Base-by-base conservation (phyloP, 1,140 invertebrate genomes). In the Drosophila tani region DNA sequence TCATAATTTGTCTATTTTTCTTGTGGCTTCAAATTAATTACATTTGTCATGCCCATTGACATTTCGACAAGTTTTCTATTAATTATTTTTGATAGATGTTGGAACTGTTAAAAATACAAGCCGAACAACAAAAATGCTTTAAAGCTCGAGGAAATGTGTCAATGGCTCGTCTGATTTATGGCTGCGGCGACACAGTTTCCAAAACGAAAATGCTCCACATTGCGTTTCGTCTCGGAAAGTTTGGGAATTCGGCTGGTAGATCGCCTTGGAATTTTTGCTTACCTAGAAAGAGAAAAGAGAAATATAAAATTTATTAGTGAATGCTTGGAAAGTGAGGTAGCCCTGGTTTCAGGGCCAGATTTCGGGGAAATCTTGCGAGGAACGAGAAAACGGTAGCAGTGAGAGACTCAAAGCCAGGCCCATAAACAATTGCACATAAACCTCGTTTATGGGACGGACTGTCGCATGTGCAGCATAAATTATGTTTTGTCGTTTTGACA, bases 21-120 rank as follows among this genome's bases (percentile, higher is more conserved):
- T 65, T 21, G 59, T 46, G 56, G 56, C 50, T 69, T 57, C 41
- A 79, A 91, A 90, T 90, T 90, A 90, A 90, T 90, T 91, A 91
- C 64, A 90, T 91, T 91, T 90, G 81, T 90, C 85, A 85, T 76
- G 65, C 59, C 60, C 85, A 90, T 90, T 90, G 85, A 86, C 85
- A 91, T 91, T 80, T 90, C 85, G 85, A 90, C 85, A 90, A 90
- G 68, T 91, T 85, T 86, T 91, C 85, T 86, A 90, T 90, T 90
- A 85, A 90, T 90, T 90, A 91, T 90, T 80, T 90, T 77, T 90
- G 78, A 88, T 90, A 88, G 85, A 90, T 84, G 73, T 76, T 68
- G 66, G 47, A 76, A 59, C 45, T 51, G 67, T 50, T 56, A 24
- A 47, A 73, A 80, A 71, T 69, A 69, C 68, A 71, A 69, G 2